phyloP scores from a whole-genome alignment of 2,888 invertebrate species.

The Caenorhabditis sp. region DNA sequence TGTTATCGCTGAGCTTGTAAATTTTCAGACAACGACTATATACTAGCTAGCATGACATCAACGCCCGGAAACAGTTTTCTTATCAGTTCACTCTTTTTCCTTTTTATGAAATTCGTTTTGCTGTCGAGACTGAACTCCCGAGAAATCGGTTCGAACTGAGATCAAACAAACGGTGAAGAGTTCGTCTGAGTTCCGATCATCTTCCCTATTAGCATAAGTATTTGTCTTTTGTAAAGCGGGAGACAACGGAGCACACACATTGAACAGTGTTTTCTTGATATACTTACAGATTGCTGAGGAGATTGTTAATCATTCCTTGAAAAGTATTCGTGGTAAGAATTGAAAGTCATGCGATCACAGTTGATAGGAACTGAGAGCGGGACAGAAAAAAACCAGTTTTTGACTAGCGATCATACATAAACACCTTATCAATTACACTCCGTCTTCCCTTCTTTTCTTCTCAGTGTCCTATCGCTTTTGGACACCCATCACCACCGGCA shows the following conservation, averaged over 20 bases:
- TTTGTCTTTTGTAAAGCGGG: conserved; percentile 33
- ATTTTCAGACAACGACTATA: conserved; percentile 2
- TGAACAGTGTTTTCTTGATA: no score
- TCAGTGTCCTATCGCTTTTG: conserved; percentile 8
- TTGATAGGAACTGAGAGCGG: conserved; percentile 1
- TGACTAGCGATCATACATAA: conserved; percentile 46
- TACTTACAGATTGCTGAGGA: no score
- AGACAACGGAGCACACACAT: not conserved
- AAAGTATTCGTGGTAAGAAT: no score
- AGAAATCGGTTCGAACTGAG: no score
- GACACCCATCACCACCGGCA: not conserved
- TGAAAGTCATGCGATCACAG: no score
- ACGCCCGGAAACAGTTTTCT: conserved; percentile 5
- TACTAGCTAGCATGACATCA: conserved; percentile 1
- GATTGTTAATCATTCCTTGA: no score
- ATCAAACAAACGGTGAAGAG: no score
- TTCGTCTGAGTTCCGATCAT: no score
- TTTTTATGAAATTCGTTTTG: no score
- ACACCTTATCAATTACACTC: conserved; percentile 55
- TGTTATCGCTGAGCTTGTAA: no score
- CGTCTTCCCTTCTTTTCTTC: conserved; percentile 2
- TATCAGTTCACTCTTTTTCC: not conserved
- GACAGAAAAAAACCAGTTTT: conserved; percentile 45
- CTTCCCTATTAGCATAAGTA: conserved; percentile 44
- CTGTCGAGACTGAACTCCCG: no score